Conservation (phyloP, 2,888 invertebrate genomes). For the Carpatolechia fugitivella region DNA sequence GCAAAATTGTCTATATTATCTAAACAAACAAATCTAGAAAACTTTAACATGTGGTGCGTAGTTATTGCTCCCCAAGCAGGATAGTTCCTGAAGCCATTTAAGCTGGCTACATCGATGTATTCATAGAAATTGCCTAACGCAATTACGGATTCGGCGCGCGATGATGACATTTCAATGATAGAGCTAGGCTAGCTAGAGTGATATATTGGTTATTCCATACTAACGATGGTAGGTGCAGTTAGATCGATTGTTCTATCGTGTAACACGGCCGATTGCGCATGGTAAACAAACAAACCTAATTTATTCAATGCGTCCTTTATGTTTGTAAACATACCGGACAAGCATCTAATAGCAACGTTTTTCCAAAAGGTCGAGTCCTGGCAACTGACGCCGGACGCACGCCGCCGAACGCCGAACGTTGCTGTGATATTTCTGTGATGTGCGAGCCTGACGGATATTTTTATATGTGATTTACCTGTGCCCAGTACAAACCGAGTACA, state of each 20-base stretch:
- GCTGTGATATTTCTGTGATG: constrained; percentile 78
- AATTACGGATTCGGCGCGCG: constrained; percentile 43
- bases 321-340: constrained; percentile 7
- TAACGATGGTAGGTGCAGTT: neutral
- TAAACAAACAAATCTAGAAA: too few relatives aligned
- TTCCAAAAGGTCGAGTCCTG: neutral
- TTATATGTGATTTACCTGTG: constrained; percentile 78
- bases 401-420: constrained; percentile 59
- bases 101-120: constrained; percentile 5
- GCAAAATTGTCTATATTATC: constrained; percentile 40
- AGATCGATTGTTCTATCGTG: neutral
- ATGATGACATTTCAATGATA: constrained; percentile 43
- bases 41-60: too few relatives aligned
- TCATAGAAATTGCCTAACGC: constrained; percentile 22
- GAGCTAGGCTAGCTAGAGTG: constrained; percentile 13
- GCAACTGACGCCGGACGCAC: constrained; percentile 35
- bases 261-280: constrained; percentile 43
- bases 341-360: neutral
- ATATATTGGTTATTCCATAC: constrained; percentile 8
- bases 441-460: constrained; percentile 73
- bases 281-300: constrained; percentile 19
- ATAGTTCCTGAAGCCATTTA: constrained; percentile 9
- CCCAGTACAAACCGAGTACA: constrained; percentile 79
- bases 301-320: constrained; percentile 4
- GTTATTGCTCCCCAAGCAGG: too few relatives aligned